Evolutionary conservation across 2,797 vertebrate species (phyloP), one percentile per base, ranked within the genome.

Genomic region (Spea hammondii): DNA sequence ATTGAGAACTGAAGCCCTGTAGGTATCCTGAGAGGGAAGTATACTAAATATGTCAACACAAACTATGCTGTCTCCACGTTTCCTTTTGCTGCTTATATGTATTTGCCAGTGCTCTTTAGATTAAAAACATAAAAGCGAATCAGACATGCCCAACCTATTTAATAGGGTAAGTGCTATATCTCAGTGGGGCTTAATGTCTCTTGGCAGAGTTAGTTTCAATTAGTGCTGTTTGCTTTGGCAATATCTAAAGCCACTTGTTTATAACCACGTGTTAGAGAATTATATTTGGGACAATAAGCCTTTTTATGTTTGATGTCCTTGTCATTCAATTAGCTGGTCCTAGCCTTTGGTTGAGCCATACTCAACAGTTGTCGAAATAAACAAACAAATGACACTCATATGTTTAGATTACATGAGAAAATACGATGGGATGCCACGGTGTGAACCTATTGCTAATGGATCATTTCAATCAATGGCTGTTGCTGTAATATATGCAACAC

Each of bases 401-500:
- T 82, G 64, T 68, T 81, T 17, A 72, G 68, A 77, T 68, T 73
- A 69, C 32, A 74, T 66, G 14, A 10, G 49, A 74, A 64, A 67
- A 74, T 57, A 67, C 50, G 57, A 72, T 74, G 55, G 65, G 49
- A 64, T 45, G 45, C 47, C 59, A 45, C 6, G 59, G 66, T 64
- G 57, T 70, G 74, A 82, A 74, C 70, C 80, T 77, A 55, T 70
- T 14, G 47, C 65, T 60, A 8, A 72, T 54, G 70, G 80, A 75
- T 82, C 75, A 82, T 0, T 50, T 45, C 66, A 82, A 73, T 77
- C 80, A 77, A 78, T 74, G 65, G 74, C 53, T 9, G 1, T 54
- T 60, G n/a, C 47, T 57, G 17, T 54, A 72, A 81, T 81, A 12
- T 76, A 76, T 81, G 69, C 74, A 77, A 66, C 74, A 77, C 70